Conservation (phyloP, 2,888 invertebrate species). For the Barypeithes pellucidus region DNA sequence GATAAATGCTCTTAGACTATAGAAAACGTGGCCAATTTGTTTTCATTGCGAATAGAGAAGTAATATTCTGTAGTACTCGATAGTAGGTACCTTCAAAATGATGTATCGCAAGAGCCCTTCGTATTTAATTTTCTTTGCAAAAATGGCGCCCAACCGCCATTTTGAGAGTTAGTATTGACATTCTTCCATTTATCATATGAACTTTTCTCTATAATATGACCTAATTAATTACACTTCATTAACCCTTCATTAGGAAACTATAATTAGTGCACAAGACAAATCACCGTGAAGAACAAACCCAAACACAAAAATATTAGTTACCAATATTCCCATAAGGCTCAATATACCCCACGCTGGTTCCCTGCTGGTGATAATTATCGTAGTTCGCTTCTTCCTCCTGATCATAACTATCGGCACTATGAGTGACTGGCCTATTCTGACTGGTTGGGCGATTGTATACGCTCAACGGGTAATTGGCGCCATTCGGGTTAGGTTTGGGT, state of each 20-base stretch:
- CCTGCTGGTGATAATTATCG: conserved; percentile 22
- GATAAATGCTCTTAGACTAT: too few species aligned
- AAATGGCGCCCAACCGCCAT: too few species aligned
- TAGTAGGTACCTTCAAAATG: too few species aligned
- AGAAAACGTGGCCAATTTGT: too few species aligned
- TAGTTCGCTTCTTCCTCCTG: conserved; percentile 31
- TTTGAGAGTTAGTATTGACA: too few species aligned
- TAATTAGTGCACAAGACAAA: conserved; percentile 5
- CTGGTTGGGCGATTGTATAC: conserved; percentile 35
- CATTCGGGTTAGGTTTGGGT: conserved; percentile 46
- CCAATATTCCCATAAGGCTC: conserved; percentile 51
- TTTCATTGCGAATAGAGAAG: too few species aligned
- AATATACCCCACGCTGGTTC: conserved; percentile 34
- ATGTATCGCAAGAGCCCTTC: too few species aligned
- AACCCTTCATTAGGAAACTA: neutral
- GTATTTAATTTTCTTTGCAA: too few species aligned
- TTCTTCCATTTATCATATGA: too few species aligned
- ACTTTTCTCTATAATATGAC: too few species aligned
- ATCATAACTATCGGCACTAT: conserved; percentile 21
- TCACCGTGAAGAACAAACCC: conserved; percentile 21
- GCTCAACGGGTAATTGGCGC: conserved; percentile 32
- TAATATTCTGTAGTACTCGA: too few species aligned
- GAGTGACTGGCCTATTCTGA: conserved; percentile 31
- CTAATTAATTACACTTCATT: too few species aligned
- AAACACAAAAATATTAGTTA: conserved; percentile 40